A percentile compares a stretch with the other conserved stretches of the same genome.
Evolutionary conservation across 2,888 invertebrate species (phyloP).

Genomic region (Tenthredo amoena): DNA sequence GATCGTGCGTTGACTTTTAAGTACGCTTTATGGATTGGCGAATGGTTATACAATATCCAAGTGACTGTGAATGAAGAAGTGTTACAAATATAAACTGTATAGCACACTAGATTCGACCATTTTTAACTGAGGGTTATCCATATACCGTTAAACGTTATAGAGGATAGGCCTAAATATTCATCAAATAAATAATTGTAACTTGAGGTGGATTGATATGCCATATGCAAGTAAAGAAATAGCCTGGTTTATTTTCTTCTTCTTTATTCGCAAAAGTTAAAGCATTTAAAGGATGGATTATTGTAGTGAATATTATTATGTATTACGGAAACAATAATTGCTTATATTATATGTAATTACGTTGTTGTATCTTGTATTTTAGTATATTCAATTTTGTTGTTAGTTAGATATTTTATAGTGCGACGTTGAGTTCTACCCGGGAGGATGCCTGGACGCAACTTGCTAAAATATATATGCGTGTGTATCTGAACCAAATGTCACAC

Average conservation of each 20-base stretch:
- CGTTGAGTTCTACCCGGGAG: neutral
- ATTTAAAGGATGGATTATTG: slow-evolving; percentile 60
- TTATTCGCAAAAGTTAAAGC: slow-evolving; percentile 60
- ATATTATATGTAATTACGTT: slow-evolving; percentile 56
- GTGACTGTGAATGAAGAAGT: slow-evolving; percentile 40
- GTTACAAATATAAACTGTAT: slow-evolving; percentile 40
- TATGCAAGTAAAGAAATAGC: slow-evolving; percentile 60
- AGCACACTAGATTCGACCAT: slow-evolving; percentile 42
- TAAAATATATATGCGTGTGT: neutral
- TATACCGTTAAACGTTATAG: slow-evolving; percentile 33
- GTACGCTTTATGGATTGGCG: slow-evolving; percentile 50
- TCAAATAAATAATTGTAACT: slow-evolving; percentile 25
- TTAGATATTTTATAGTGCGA: slow-evolving; percentile 39
- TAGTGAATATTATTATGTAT: slow-evolving; percentile 43
- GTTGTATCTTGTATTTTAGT: slow-evolving; percentile 49
- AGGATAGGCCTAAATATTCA: slow-evolving; percentile 39
- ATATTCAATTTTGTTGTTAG: slow-evolving; percentile 28
- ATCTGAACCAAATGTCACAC: neutral
- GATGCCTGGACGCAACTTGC: neutral
- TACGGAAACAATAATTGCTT: slow-evolving; percentile 51
- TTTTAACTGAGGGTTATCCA: slow-evolving; percentile 40
- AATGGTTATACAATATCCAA: slow-evolving; percentile 53
- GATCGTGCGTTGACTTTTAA: slow-evolving; percentile 53
- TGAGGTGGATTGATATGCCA: slow-evolving; percentile 55
- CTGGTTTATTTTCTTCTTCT: slow-evolving; percentile 56